A percentile compares a stretch with the other conserved stretches of the same genome.
phyloP scores from a whole-genome alignment of 2,797 vertebrate species.

The Crypturellus tataupa region DNA sequence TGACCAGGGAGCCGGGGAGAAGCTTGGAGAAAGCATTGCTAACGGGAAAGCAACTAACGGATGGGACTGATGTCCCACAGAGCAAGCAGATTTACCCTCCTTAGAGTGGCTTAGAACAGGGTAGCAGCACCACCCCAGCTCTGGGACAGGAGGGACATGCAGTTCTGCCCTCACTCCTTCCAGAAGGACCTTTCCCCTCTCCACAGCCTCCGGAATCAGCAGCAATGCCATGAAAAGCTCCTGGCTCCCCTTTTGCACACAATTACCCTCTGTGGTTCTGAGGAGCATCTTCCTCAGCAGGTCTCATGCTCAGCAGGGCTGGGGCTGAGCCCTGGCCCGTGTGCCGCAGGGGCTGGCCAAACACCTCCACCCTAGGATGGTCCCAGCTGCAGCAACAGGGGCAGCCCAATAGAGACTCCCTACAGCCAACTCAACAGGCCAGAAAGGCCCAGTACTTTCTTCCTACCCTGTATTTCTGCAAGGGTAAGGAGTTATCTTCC shows the following conservation, averaged over 20 bases:
- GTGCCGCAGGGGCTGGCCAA: too few relatives aligned
- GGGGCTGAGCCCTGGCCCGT: too few relatives aligned
- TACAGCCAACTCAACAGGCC: background rate
- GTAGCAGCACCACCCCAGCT: background rate
- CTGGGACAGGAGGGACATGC: too few relatives aligned
- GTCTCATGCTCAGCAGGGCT: too few relatives aligned
- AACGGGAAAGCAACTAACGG: background rate
- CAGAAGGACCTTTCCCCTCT: background rate
- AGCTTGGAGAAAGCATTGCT: background rate
- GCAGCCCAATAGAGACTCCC: background rate
- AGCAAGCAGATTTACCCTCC: background rate
- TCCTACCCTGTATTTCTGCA: background rate
- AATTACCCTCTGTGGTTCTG: background rate
- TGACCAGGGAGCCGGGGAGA: background rate
- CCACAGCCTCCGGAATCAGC: background rate
- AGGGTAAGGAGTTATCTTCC: background rate
- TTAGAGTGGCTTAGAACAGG: background rate
- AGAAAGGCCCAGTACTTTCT: background rate
- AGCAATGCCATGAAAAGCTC: background rate
- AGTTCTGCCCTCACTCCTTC: background rate
- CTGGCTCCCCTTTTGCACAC: background rate
- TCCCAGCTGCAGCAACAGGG: background rate
- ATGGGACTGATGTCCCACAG: too few relatives aligned
- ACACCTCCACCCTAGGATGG: too few relatives aligned
- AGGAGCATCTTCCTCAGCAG: too few relatives aligned